These are phyloP conservation scores for Catharus fuscescens DNA, from an alignment of 2,113 vertebrate species.

Conservation along the genomic window DNA sequence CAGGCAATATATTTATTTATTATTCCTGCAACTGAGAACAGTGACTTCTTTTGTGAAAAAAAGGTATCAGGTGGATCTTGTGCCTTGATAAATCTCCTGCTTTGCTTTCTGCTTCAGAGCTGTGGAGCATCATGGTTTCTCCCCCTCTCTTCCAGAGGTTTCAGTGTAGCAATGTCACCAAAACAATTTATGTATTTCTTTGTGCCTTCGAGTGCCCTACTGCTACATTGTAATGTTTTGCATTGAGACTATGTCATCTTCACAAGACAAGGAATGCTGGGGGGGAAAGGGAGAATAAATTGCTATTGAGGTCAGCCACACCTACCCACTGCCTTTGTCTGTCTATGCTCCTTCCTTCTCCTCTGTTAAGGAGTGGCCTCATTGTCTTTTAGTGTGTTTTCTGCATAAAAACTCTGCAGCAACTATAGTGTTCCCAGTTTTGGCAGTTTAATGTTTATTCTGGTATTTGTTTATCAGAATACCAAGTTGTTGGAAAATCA, in stretches of 20 bases:
- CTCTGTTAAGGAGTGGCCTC: not conserved
- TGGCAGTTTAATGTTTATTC: not conserved
- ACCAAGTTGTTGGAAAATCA: rapidly evolving
- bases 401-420: not conserved
- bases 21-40: not conserved
- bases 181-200: not conserved
- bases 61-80: not conserved
- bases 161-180: not conserved
- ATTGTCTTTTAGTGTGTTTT: not conserved
- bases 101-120: not conserved
- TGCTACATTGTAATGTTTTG: not conserved
- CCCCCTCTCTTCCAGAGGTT: not conserved
- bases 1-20: not conserved
- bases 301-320: not conserved
- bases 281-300: not conserved
- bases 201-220: not conserved
- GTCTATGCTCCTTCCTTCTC: not conserved
- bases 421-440: not conserved
- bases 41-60: not conserved
- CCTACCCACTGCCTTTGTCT: not conserved
- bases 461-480: not conserved
- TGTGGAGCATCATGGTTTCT: not conserved
- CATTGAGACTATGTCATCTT: not conserved
- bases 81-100: not conserved
- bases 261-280: not conserved